Conservation (phyloP, 2,113 vertebrate species). For the Mustela nigripes region DNA sequence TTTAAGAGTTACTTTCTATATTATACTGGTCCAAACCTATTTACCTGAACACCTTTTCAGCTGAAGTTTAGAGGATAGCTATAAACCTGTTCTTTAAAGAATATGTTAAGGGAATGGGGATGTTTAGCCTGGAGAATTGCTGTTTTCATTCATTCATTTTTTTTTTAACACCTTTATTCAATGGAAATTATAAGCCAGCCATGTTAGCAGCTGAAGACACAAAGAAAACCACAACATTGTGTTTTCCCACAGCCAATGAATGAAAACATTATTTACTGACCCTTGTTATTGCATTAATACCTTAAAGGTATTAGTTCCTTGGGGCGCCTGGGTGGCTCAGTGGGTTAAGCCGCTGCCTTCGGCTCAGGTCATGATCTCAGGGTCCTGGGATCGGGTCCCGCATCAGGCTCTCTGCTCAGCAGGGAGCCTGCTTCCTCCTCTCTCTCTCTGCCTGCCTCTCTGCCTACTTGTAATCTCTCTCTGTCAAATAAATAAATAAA, state of each 20-base stretch:
- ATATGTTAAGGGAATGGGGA: background rate
- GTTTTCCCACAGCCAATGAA: background rate
- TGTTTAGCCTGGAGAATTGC: background rate
- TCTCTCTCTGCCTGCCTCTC: no score
- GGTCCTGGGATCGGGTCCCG: no score
- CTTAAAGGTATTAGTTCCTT: slow-evolving; percentile 1
- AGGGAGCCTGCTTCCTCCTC: no score
- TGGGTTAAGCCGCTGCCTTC: no score
- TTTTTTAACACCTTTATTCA: background rate
- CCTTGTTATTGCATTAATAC: background rate
- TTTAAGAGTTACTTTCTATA: background rate
- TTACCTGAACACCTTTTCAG: background rate
- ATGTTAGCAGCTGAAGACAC: slow-evolving; percentile 10
- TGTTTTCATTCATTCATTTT: slow-evolving; percentile 42
- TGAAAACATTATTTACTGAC: background rate
- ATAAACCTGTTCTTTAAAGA: slow-evolving; percentile 34
- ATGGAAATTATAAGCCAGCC: background rate
- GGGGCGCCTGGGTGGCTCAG: no score
- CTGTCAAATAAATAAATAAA: no score
- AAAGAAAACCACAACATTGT: background rate
- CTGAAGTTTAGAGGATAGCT: slow-evolving; percentile 17
- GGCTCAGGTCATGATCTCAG: no score
- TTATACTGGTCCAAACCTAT: background rate
- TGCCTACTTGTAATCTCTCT: no score
- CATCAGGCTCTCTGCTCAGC: no score